phyloP scores from a whole-genome alignment of 2,113 vertebrate species.

The Egretta garzetta region DNA sequence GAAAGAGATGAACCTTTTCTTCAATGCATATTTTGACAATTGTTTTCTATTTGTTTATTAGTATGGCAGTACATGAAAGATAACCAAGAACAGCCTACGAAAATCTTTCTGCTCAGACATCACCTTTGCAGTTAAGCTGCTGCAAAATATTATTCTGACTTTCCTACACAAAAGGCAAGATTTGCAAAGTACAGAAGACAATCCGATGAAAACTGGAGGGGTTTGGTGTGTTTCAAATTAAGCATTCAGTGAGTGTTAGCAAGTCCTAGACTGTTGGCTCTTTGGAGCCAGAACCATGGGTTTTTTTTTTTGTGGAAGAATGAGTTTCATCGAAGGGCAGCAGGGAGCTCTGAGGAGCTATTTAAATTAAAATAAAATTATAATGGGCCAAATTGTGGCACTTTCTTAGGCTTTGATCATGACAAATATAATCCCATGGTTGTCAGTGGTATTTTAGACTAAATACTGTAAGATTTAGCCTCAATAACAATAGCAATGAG shows the following conservation, averaged over 20 bases:
- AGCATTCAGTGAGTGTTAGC: background rate
- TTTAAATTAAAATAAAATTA: background rate
- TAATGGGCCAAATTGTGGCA: background rate
- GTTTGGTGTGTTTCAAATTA: background rate
- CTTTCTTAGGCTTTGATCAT: background rate
- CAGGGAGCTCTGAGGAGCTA: background rate
- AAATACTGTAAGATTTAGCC: background rate
- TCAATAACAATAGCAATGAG: background rate
- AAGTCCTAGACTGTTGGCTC: background rate
- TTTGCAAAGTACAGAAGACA: background rate
- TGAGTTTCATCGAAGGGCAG: background rate
- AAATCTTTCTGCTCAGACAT: background rate
- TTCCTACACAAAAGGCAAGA: background rate
- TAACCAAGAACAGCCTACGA: background rate
- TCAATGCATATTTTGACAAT: background rate
- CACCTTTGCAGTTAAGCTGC: background rate
- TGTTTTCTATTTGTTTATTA: background rate
- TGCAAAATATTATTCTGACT: background rate
- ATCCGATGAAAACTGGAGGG: background rate
- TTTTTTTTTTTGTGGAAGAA: background rate
- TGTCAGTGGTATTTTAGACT: background rate
- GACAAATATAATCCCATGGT: background rate
- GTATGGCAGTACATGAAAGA: background rate
- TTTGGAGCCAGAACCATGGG: background rate
- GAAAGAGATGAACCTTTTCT: background rate